phyloP scores from a whole-genome alignment of 2,797 vertebrate genomes.

The Leucoraja ocellata region DNA sequence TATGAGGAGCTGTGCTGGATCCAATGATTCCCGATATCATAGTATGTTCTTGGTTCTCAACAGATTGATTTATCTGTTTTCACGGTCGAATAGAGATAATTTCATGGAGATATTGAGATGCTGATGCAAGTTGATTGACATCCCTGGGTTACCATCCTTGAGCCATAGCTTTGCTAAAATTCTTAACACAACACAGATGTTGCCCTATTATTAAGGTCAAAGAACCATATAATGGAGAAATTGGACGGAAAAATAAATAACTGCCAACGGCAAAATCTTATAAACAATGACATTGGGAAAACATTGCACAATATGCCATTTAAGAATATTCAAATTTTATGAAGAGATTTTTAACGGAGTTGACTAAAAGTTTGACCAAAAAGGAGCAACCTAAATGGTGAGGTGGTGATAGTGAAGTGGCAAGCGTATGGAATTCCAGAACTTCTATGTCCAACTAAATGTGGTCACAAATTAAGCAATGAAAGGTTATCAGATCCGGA shows the following conservation, averaged over 20 bases:
- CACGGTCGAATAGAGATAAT: not conserved
- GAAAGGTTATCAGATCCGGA: not conserved
- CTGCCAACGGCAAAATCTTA: not conserved
- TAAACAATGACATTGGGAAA: not conserved
- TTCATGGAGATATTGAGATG: not conserved
- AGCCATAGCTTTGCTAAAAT: not conserved
- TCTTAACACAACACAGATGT: not conserved
- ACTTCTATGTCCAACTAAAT: not conserved
- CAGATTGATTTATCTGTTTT: not conserved
- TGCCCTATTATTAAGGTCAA: not conserved
- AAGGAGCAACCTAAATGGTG: not conserved
- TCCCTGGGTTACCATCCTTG: too few relatives aligned
- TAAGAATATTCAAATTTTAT: not conserved
- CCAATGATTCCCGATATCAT: not conserved
- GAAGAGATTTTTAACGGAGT: not conserved
- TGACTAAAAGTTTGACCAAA: not conserved
- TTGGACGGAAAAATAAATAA: not conserved
- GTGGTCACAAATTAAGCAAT: not conserved
- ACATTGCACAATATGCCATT: not conserved
- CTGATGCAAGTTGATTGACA: not conserved
- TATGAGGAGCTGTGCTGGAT: not conserved
- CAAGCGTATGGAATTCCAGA: not conserved
- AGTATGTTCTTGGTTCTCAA: not conserved
- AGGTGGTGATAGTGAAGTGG: not conserved
- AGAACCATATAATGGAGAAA: not conserved